These are phyloP conservation scores for Chrysaora quinquecirrha DNA, from an alignment of 30 jellyfish, hydroid and myxozoan genomes.

Conservation along the genomic window DNA sequence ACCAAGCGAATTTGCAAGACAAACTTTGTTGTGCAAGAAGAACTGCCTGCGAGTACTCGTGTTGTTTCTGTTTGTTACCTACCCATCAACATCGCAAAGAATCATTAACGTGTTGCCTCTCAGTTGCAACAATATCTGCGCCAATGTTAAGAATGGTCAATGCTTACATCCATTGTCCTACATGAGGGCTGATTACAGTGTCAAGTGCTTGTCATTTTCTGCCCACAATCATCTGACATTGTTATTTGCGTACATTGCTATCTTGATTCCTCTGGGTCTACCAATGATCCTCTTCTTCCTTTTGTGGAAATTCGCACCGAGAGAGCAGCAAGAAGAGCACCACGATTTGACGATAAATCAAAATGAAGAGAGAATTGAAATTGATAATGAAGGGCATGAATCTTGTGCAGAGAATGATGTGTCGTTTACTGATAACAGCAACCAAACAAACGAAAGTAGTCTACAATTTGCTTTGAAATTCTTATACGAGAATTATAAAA, in stretches of 20 bases:
- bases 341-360: too few relatives aligned
- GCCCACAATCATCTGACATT: background rate
- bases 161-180: background rate
- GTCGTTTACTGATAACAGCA: background rate
- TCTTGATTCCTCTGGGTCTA: conserved; percentile 1
- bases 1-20: background rate
- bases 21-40: background rate
- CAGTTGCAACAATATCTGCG: conserved; percentile 1
- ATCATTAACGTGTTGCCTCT: conserved; percentile 27
- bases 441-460: background rate
- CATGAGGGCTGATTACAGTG: conserved; percentile 21
- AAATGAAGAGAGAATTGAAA: too few relatives aligned
- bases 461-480: conserved; percentile 15
- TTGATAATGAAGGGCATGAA: too few relatives aligned
- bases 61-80: conserved; percentile 32
- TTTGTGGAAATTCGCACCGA: background rate
- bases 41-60: conserved; percentile 1
- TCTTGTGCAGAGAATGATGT: too few relatives aligned
- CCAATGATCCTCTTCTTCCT: conserved; percentile 11
- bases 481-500: conserved; percentile 36
- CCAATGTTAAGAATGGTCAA: background rate
- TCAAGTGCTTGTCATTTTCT: conserved; percentile 1
- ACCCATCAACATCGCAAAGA: conserved; percentile 23
- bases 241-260: background rate
- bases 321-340: background rate